Evolutionary conservation across 2,797 vertebrate species (phyloP), one percentile per base, ranked within the genome.

Genomic region (Acanthurus lineatus): DNA sequence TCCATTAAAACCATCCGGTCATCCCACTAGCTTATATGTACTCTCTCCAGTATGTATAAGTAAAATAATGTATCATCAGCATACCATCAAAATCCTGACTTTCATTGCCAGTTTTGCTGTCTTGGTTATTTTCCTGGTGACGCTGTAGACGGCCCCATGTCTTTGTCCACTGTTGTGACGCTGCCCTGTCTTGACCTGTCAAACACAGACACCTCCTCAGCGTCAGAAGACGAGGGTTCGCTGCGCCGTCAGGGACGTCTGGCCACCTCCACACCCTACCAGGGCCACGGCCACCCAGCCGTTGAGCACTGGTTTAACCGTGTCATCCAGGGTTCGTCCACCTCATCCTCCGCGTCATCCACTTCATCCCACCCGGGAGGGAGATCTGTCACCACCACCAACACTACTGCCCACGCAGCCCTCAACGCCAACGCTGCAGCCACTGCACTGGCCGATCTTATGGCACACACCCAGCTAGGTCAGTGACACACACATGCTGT

Each of bases 201-300:
- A 72, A 87, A 91, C 89, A 91, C 96, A 99, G 98, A 99, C 96
- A 99, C 98, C 62, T 99, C 98, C 61, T 99, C 98, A 60, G 97
- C 98, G 58, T 99, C 98, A 57, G 98, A 99, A 95, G 98, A 99
- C 92, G 98, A 99, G 95, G 97, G 97, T 87, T 97, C 97, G 58
- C 96, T 97, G 84, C 96, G 96, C 82, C 96, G 95, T 80, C 97
- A 97, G 76, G 96, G 96, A 93, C 96, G 95, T 90, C 95, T 97
- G 89, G 86, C 95, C 93, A 96, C 96, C 91, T 95, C 95, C 63
- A 96, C 97, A 64, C 95, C 96, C 85, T 96, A 96, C 94, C 97
- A 97, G 96, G 95, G 96, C 92, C 96, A 96, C 92, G 93, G 96
- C 93, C 96, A 96, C 91, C 95, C 96, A 78, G 95, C 94, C 86